Conservation (phyloP, 2,113 vertebrate species). For the Eclectus roratus region DNA sequence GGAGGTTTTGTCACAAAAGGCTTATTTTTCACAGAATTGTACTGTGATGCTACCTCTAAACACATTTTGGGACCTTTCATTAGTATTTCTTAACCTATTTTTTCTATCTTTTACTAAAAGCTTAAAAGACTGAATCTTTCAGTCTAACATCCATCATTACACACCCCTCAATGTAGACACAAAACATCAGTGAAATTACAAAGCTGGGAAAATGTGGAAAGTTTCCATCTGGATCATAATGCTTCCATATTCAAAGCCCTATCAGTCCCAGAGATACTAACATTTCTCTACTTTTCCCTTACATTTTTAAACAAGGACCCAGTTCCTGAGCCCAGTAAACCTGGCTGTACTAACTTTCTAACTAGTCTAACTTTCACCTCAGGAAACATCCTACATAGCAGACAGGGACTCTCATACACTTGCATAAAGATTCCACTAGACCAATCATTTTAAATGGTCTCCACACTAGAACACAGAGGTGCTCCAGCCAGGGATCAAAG, state of each 20-base stretch:
- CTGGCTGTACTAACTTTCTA: neutral
- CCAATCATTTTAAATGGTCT: neutral
- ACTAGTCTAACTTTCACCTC: neutral
- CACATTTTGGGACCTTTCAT: neutral
- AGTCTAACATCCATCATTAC: neutral
- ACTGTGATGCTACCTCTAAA: neutral
- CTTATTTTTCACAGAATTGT: neutral
- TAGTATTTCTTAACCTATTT: neutral
- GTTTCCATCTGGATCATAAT: neutral
- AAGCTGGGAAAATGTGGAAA: neutral
- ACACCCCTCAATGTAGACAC: neutral
- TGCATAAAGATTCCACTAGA: fast-evolving
- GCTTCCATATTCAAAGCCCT: neutral
- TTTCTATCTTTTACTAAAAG: neutral
- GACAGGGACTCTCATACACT: neutral
- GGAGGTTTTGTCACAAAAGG: neutral
- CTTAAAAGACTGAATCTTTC: neutral
- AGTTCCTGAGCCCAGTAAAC: neutral
- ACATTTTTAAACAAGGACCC: neutral
- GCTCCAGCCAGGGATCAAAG: neutral
- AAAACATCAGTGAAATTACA: neutral
- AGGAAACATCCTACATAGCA: neutral
- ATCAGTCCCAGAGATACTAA: neutral
- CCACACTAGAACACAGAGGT: neutral
- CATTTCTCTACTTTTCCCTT: neutral